phyloP scores from a whole-genome alignment of 1,140 invertebrate genomes.

The Plectus sambesii region DNA sequence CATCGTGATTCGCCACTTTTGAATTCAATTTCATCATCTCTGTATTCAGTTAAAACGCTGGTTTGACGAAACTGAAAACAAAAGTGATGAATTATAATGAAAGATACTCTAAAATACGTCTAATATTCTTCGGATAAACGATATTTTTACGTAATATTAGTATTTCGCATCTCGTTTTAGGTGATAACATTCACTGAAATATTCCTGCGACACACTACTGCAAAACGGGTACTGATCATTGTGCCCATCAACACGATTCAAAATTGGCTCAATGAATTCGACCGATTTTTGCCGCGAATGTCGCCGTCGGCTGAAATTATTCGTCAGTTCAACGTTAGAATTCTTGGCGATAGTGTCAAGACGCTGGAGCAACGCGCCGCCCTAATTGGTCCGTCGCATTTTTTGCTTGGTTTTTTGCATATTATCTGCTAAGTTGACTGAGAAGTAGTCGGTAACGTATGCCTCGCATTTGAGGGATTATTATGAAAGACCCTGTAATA shows the following conservation, averaged over 20 bases:
- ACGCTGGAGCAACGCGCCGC: slow-evolving; percentile 69
- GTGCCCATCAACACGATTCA: slow-evolving; percentile 98
- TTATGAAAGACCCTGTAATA: no score
- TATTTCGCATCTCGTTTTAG: no score
- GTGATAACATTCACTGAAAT: slow-evolving; percentile 88
- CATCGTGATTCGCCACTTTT: no score
- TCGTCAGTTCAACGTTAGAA: slow-evolving; percentile 71
- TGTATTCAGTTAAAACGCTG: slow-evolving; percentile 15
- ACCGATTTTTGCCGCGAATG: slow-evolving; percentile 72
- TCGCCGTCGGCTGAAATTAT: slow-evolving; percentile 50
- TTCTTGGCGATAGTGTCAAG: slow-evolving; percentile 87
- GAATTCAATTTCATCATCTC: no score
- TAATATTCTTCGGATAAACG: no score
- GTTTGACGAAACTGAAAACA: not conserved
- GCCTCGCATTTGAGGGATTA: no score
- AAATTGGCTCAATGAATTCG: slow-evolving; percentile 95
- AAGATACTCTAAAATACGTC: slow-evolving; percentile 23
- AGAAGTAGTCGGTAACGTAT: no score
- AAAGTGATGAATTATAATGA: slow-evolving; percentile 22
- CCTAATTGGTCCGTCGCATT: slow-evolving; percentile 52
- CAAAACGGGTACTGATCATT: slow-evolving; percentile 79
- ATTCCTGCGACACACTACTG: slow-evolving; percentile 76
- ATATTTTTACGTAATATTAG: no score
- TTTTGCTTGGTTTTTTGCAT: no score
- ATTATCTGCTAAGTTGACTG: no score